Percentiles rank a stretch among this genome's conserved stretches.
Evolutionary conservation across 2,113 vertebrate species (phyloP).

Genomic region (Delphinus delphis): DNA sequence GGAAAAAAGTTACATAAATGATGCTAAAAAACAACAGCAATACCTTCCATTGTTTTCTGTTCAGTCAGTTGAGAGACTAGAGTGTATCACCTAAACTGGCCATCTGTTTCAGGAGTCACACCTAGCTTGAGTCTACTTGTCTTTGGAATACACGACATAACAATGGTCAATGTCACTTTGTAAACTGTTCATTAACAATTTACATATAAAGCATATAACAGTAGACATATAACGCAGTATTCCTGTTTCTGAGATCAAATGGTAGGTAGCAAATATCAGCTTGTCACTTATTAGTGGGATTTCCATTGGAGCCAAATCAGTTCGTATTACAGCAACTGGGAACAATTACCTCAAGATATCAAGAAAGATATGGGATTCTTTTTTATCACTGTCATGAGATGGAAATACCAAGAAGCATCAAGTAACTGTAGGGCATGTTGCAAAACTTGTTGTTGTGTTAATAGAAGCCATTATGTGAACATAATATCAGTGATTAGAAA

Average conservation of each 20-base stretch:
- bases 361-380: background rate
- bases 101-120: background rate
- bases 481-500: constrained; percentile 15
- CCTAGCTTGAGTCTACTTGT: background rate
- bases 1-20: background rate
- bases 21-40: background rate
- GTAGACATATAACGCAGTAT: background rate
- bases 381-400: background rate
- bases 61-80: background rate
- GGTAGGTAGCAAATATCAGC: background rate
- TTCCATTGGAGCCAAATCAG: background rate
- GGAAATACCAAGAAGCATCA: constrained; percentile 7
- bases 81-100: background rate
- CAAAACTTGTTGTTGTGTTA: constrained; percentile 23
- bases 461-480: background rate
- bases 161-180: background rate
- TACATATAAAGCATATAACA: background rate
- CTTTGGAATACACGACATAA: background rate
- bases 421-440: background rate
- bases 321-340: background rate
- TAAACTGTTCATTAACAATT: background rate
- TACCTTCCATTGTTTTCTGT: background rate
- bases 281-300: background rate
- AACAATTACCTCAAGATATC: constrained; percentile 22
- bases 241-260: constrained; percentile 28